phyloP scores from a whole-genome alignment of 1,140 invertebrate genomes.

The Panonychus citri region DNA sequence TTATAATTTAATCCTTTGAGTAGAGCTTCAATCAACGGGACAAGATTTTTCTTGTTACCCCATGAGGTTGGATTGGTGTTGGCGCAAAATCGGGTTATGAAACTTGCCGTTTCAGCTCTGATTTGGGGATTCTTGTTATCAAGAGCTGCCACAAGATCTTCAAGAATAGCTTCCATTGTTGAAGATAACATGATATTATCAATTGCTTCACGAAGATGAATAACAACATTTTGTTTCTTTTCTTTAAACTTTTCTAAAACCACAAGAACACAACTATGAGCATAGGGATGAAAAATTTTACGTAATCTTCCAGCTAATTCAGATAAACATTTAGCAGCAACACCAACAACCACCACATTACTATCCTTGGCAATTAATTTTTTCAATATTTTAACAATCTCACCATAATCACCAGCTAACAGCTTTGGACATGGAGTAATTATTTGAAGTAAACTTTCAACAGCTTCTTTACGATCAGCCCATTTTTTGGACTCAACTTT shows the following conservation, averaged over 20 bases:
- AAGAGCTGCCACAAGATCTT: slow-evolving; percentile 56
- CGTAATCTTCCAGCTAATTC: slow-evolving; percentile 62
- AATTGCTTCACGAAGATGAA: slow-evolving; percentile 60
- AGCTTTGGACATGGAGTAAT: slow-evolving; percentile 57
- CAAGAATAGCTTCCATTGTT: slow-evolving; percentile 59
- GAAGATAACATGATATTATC: slow-evolving; percentile 66
- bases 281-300: slow-evolving; percentile 63
- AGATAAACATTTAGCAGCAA: slow-evolving; percentile 60
- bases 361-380: slow-evolving; percentile 76
- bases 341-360: slow-evolving; percentile 74
- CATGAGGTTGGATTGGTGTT: slow-evolving; percentile 43
- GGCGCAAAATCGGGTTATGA: slow-evolving; percentile 55
- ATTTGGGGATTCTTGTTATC: slow-evolving; percentile 87
- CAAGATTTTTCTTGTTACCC: slow-evolving; percentile 76
- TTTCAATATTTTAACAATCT: slow-evolving; percentile 59
- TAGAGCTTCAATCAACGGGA: slow-evolving; percentile 51
- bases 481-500: slow-evolving; percentile 80
- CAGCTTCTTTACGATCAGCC: slow-evolving; percentile 77
- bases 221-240: slow-evolving; percentile 76
- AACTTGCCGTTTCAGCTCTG: slow-evolving; percentile 72
- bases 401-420: slow-evolving; percentile 74
- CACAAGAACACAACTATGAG: slow-evolving; percentile 42
- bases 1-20: slow-evolving; percentile 61
- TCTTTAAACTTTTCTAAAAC: slow-evolving; percentile 92
- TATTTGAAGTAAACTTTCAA: slow-evolving; percentile 49